A percentile compares a stretch with the other conserved stretches of the same genome.
Evolutionary conservation across 2,113 vertebrate species (phyloP).

Genomic region (Coregonus clupeaformis): DNA sequence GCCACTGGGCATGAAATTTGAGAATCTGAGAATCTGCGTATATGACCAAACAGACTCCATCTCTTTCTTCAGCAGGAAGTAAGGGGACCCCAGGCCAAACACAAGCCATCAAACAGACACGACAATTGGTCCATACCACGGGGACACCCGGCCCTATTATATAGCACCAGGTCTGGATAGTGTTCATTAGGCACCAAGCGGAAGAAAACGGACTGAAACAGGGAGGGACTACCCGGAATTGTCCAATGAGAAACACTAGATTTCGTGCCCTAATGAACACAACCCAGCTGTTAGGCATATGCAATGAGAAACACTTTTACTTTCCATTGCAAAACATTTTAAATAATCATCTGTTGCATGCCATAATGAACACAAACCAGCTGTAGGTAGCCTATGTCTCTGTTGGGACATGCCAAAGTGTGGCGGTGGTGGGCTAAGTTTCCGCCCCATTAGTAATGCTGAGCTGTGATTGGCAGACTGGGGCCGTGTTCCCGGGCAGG

Average conservation of each 20-base stretch:
- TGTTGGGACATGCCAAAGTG: background rate
- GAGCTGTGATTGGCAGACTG: slow-evolving; percentile 52
- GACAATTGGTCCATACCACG: background rate
- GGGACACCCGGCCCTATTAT: too few relatives aligned
- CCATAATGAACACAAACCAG: background rate
- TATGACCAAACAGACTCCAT: slow-evolving; percentile 44
- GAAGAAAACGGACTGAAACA: too few relatives aligned
- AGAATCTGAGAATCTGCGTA: background rate
- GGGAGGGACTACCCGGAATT: too few relatives aligned
- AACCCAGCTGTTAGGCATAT: too few relatives aligned
- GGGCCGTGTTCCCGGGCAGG: slow-evolving; percentile 41
- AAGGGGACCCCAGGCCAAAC: background rate
- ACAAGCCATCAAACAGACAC: slow-evolving; percentile 3
- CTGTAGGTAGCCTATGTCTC: background rate
- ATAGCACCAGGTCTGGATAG: too few relatives aligned
- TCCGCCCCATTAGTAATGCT: slow-evolving; percentile 14
- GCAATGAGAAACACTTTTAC: too few relatives aligned
- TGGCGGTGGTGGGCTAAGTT: slow-evolving; percentile 1
- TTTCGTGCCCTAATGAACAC: too few relatives aligned
- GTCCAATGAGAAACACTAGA: too few relatives aligned
- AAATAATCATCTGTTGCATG: too few relatives aligned
- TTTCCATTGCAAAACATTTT: too few relatives aligned
- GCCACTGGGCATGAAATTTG: slow-evolving; percentile 45
- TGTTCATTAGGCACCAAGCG: too few relatives aligned
- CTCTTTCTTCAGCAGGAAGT: slow-evolving; percentile 29